phyloP scores from a whole-genome alignment of 2,888 invertebrate species.

The Halictus quadricinctus region DNA sequence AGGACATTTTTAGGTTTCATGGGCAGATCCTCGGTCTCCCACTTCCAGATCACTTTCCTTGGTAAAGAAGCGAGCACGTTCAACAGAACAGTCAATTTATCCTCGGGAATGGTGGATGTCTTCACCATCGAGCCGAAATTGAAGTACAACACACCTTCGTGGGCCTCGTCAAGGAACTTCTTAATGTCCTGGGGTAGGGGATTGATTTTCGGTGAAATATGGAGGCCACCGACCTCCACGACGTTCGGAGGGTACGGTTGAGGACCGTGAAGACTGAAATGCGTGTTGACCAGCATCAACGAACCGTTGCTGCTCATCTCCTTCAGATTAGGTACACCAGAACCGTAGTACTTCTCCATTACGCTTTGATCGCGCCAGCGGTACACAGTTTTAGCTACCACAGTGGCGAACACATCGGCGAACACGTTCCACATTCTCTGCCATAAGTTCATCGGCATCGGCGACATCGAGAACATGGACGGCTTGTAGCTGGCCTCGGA shows the following conservation, averaged over 20 bases:
- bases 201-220: constrained; percentile 75
- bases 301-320: constrained; percentile 85
- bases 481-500: constrained; percentile 85
- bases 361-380: constrained; percentile 80
- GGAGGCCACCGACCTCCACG: constrained; percentile 82
- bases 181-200: constrained; percentile 84
- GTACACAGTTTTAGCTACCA: constrained; percentile 74
- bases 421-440: constrained; percentile 83
- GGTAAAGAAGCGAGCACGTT: no score
- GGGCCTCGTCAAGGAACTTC: constrained; percentile 86
- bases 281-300: constrained; percentile 86
- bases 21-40: no score
- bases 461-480: constrained; percentile 83
- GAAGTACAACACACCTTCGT: constrained; percentile 88
- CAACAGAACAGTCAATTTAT: constrained; percentile 84
- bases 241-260: constrained; percentile 85
- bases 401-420: constrained; percentile 70
- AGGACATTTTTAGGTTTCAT: no score
- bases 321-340: constrained; percentile 84
- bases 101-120: constrained; percentile 85
- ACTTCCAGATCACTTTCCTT: no score
- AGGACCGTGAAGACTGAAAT: constrained; percentile 85
- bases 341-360: constrained; percentile 82
- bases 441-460: constrained; percentile 82
- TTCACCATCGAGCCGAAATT: constrained; percentile 91